Evolutionary conservation across 2,888 invertebrate species (phyloP).

Genomic region (Oscheius onirici): DNA sequence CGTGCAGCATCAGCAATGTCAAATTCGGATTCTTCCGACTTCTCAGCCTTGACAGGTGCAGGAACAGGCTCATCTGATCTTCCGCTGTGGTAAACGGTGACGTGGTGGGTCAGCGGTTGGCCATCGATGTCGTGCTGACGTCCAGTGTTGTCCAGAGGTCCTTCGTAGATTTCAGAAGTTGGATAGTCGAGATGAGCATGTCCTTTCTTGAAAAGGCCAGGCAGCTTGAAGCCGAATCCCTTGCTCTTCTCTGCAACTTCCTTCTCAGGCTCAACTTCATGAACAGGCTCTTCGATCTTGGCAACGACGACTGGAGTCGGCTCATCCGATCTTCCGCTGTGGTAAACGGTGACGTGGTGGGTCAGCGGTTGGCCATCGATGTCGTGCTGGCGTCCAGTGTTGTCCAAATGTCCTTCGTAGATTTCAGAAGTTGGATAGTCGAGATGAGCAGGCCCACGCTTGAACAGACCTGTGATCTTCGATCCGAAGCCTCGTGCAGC

Average conservation of each 20-base stretch:
- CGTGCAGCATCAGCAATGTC: slow-evolving; percentile 34
- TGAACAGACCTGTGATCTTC: slow-evolving; percentile 44
- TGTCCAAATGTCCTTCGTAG: slow-evolving; percentile 45
- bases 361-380: slow-evolving; percentile 40
- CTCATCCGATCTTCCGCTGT: background rate
- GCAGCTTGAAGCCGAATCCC: slow-evolving; percentile 46
- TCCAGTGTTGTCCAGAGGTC: slow-evolving; percentile 44
- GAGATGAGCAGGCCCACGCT: slow-evolving; percentile 37
- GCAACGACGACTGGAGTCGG: background rate
- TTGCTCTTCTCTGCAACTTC: slow-evolving; percentile 35
- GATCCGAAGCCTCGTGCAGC: background rate
- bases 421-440: slow-evolving; percentile 42
- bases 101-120: slow-evolving; percentile 41
- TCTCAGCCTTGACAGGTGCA: background rate
- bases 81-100: slow-evolving; percentile 44
- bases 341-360: background rate
- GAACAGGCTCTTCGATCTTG: slow-evolving; percentile 11
- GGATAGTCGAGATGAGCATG: slow-evolving; percentile 48
- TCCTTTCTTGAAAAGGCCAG: slow-evolving; percentile 50
- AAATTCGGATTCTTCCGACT: background rate
- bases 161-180: slow-evolving; percentile 40
- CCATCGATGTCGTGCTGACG: slow-evolving; percentile 41
- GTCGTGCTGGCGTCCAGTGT: slow-evolving; percentile 34
- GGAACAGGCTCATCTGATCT: slow-evolving; percentile 38
- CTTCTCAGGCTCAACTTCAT: slow-evolving; percentile 7